phyloP scores from a whole-genome alignment of 1,140 invertebrate genomes.

The Dendrolimus punctatus region DNA sequence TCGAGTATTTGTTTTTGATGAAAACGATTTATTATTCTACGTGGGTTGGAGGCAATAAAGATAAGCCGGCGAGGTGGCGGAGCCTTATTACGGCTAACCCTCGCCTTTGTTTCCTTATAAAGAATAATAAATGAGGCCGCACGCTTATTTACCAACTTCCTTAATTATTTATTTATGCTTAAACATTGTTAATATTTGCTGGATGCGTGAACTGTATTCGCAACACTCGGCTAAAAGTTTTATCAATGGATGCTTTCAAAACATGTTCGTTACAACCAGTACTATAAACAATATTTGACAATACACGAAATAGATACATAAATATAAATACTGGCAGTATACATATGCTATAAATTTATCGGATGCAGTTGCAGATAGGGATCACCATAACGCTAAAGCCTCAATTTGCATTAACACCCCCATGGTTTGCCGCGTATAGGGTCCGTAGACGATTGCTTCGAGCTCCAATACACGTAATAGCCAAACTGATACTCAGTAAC shows the following conservation, averaged over 20 bases:
- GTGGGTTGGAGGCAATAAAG: conserved; percentile 72
- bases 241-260: no score
- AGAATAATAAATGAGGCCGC: conserved; percentile 71
- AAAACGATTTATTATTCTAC: conserved; percentile 73
- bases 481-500: no score
- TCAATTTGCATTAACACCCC: conserved; percentile 43
- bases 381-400: conserved; percentile 39
- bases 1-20: conserved; percentile 72
- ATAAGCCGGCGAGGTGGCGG: conserved; percentile 70
- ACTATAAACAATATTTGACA: no score
- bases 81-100: conserved; percentile 72
- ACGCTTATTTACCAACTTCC: conserved; percentile 66
- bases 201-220: conserved; percentile 6
- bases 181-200: conserved; percentile 60
- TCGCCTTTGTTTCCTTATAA: conserved; percentile 72
- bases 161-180: conserved; percentile 68
- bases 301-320: no score
- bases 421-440: conserved; percentile 7
- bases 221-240: no score
- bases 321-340: conserved; percentile 20
- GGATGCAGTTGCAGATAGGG: conserved; percentile 27
- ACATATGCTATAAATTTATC: no score
- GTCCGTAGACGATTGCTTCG: background rate
- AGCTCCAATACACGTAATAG: no score
- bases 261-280: no score